Evolutionary conservation across 2,113 vertebrate genomes (phyloP).

Genomic region (Panthera leo): DNA sequence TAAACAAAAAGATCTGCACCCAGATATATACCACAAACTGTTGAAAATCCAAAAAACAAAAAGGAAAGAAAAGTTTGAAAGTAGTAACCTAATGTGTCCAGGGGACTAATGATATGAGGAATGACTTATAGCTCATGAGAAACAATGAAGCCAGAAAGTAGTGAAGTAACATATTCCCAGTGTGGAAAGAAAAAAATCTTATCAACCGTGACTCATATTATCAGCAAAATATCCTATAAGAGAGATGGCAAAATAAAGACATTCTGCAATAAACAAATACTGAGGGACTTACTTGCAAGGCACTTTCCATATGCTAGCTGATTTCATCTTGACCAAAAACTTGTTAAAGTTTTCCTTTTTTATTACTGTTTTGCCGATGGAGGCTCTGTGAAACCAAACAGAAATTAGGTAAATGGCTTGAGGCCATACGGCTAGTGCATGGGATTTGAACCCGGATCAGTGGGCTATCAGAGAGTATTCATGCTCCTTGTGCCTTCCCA

Average conservation of each 20-base stretch:
- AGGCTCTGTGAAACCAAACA: background rate
- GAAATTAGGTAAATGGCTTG: background rate
- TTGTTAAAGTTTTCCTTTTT: background rate
- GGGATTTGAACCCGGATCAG: background rate
- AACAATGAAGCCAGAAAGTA: background rate
- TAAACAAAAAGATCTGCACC: background rate
- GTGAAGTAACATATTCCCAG: background rate
- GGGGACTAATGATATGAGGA: background rate
- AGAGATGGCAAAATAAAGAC: background rate
- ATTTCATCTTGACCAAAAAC: background rate
- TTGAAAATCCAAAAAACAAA: background rate
- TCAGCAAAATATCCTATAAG: background rate
- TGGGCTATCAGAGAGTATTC: background rate
- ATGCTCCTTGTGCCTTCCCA: background rate
- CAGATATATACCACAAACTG: background rate
- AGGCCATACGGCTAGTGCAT: background rate
- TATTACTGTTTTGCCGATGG: background rate
- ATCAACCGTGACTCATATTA: background rate
- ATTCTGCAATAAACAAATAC: background rate
- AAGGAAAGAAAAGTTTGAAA: background rate
- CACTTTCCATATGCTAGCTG: background rate
- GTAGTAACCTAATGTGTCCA: too few species aligned
- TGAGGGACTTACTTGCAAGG: background rate
- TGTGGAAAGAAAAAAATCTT: background rate
- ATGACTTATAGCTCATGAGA: background rate